Evolutionary conservation across 2,113 vertebrate genomes (phyloP), one percentile per base, ranked within the genome.

Genomic region (Hypomesus transpacificus): DNA sequence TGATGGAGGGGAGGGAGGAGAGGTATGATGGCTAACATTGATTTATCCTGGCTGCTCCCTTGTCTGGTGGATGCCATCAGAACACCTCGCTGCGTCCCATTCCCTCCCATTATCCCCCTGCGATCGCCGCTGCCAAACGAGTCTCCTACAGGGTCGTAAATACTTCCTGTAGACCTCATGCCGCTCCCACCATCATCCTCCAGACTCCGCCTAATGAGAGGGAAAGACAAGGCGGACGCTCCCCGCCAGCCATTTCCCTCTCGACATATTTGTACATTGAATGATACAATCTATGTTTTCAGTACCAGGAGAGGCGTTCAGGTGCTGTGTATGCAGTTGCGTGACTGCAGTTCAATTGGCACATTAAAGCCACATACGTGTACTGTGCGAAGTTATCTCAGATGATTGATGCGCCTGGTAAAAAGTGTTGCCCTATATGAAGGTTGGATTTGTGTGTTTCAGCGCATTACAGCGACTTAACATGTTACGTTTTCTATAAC

Each of bases 41-140:
- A 96, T 97, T 97, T 96, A 96, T 96, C 94, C 94, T 94, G 89
- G 93, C 95, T 95, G 95, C 95, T 95, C 93, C 91, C 92, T 91
- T 95, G 92, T 95, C 94, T 95, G 93, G 93, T 94, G 94, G 94
- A 92, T 94, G 93, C 92, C 92, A 93, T 95, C 95, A 94, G 94
- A 95, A 95, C 93, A 95, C 93, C 93, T 96, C 94, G 92, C 91
- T 95, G 93, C 94, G 92, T 95, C 92, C 94, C 94, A 94, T 95
- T 94, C 94, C 91, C 95, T 95, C 93, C 94, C 95, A 96, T 96
- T 96, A 97, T 94, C 95, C 93, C 92, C 79, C 75, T 81, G 92
- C 94, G 91, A 94, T 95, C 94, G 94, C 92, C 87, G 89, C 92
- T 95, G 94, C 92, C 94, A 94, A 95, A 94, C 93, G 94, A 94